Percentiles rank a stretch among this genome's conserved stretches.
These are phyloP conservation scores for Drosophila bifasciata DNA, from an alignment of 1,140 invertebrate species.

Conservation along the genomic window DNA sequence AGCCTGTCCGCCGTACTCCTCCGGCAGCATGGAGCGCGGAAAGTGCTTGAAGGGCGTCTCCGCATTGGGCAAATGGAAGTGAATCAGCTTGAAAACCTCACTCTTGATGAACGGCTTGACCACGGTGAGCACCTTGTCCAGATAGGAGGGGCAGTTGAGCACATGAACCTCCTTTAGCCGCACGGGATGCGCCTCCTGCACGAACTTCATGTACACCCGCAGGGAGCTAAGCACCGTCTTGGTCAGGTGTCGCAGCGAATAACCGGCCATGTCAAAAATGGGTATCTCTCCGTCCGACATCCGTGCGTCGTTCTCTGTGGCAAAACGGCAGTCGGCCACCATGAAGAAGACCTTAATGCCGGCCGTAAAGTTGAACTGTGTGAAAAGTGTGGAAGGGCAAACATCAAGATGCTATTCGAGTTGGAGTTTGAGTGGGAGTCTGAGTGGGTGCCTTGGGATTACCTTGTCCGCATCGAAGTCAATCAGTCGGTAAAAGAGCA, in stretches of 20 bases:
- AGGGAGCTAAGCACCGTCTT: conserved; percentile 87
- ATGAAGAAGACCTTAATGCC: conserved; percentile 89
- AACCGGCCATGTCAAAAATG: conserved; percentile 88
- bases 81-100: conserved; percentile 86
- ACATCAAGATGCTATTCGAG: neutral
- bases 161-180: conserved; percentile 90
- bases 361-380: conserved; percentile 88
- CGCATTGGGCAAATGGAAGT: conserved; percentile 87
- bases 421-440: neutral
- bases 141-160: conserved; percentile 87
- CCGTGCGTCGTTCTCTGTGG: conserved; percentile 62
- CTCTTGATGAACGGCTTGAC: conserved; percentile 88
- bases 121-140: conserved; percentile 87
- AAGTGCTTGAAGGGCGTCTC: conserved; percentile 87
- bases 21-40: conserved; percentile 86
- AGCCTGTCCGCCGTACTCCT: conserved; percentile 88
- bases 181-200: conserved; percentile 90
- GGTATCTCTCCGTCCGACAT: conserved; percentile 87
- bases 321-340: conserved; percentile 88
- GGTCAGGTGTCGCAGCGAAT: conserved; percentile 86
- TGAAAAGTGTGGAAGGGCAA: conserved; percentile 14
- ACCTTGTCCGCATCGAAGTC: conserved; percentile 86
- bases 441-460: conserved; percentile 6
- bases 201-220: conserved; percentile 89
- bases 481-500: conserved; percentile 87